Evolutionary conservation across 1,140 invertebrate species (phyloP), one percentile per base, ranked within the genome.

Genomic region (Archivesica marissinica): DNA sequence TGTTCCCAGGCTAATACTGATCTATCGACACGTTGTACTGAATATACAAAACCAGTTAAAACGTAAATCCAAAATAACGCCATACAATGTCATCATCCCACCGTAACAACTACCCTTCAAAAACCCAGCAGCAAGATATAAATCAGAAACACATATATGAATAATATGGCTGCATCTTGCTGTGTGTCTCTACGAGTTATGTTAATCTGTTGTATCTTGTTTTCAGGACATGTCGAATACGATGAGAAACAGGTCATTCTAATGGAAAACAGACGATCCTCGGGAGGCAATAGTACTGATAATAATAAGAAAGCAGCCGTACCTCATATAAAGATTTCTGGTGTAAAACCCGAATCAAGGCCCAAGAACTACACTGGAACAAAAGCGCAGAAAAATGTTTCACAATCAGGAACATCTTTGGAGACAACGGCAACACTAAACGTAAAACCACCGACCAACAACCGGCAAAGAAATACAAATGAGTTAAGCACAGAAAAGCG

Each of bases 281-380:
- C 68, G 30, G 41, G 68, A 3, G 44, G 68, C 17, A 20, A 72
- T 17, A 47, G 41, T 28, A 72, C 50, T 33, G 68, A 44, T 0
- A 72, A 44, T 20, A 23, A 23, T 30, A 70, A 70, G 66, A 72
- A 72, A 72, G 13, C 33, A 13, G 41, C 15, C 44, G 68, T 72
- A 3, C 68, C 68, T 23, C 68, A 72, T 47, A 72, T 72, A 23
- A 72, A 72, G 35, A 72, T 72, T 28, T 72, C 68, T 23, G 44
- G 20, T n/a, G 68, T 30, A 2, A 72, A 72, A 50, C 23, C 25
- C 15, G 68, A 72, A 1, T 44, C 68, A 33, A 44, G 25, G 13
- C 20, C 68, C 11, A 72, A 72, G 28, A 23, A 23, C 28, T 6
- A 70, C 23, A 11, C 30, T 23, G 11, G 39, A 4, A 23, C 38